These are phyloP conservation scores for Sicus ferrugineus DNA, from an alignment of 2,888 invertebrate species.

Conservation along the genomic window DNA sequence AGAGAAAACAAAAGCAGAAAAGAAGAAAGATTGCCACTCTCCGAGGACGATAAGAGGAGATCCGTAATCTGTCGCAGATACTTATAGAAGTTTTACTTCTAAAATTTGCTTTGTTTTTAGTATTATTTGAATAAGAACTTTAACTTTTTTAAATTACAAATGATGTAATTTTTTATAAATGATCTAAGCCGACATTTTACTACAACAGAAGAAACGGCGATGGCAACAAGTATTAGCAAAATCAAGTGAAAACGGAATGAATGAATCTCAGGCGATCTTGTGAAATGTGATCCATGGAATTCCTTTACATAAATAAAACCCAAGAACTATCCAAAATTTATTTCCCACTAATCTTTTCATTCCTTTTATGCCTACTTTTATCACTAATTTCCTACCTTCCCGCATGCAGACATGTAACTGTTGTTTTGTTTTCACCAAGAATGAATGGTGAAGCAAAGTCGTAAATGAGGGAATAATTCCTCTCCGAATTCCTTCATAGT, in stretches of 20 bases:
- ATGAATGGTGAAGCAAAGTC: constrained; percentile 2
- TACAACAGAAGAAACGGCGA: not conserved
- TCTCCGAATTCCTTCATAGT: not conserved
- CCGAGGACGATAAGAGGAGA: too few species aligned
- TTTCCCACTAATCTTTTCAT: not conserved
- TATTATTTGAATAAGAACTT: too few species aligned
- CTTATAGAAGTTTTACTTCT: too few species aligned
- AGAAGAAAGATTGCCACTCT: too few species aligned
- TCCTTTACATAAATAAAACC: too few species aligned
- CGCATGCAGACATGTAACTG: too few species aligned
- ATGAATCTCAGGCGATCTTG: constrained; percentile 7
- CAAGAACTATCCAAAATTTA: constrained; percentile 21
- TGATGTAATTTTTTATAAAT: not conserved
- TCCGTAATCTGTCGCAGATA: too few species aligned
- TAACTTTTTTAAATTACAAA: not conserved
- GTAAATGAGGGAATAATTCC: not conserved
- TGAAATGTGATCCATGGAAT: constrained; percentile 32
- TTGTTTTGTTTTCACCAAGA: constrained; percentile 2
- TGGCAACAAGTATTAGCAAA: not conserved
- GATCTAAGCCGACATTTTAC: not conserved
- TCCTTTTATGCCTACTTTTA: not conserved
- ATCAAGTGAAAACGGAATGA: constrained; percentile 21
- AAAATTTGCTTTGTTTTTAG: too few species aligned
- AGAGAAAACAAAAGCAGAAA: too few species aligned
- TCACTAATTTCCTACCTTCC: constrained; percentile 3